Evolutionary conservation across 2,888 invertebrate genomes (phyloP).

Genomic region (Drosophila emarginata): DNA sequence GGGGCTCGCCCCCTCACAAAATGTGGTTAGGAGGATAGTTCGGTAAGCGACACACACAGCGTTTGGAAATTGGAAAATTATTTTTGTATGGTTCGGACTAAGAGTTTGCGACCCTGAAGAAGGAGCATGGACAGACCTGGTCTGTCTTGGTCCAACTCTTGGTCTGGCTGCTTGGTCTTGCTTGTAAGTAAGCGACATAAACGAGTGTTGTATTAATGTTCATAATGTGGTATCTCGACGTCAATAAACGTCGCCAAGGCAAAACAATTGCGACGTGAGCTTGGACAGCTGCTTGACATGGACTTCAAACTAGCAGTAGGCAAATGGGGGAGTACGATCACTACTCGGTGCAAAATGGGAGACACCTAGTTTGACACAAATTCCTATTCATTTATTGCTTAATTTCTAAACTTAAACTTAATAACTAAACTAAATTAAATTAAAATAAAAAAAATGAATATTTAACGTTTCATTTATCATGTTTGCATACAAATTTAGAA

Average conservation of each 20-base stretch:
- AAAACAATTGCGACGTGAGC: slow-evolving; percentile 55
- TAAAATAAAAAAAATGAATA: slow-evolving; percentile 27
- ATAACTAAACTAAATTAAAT: slow-evolving; percentile 26
- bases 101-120: slow-evolving; percentile 23
- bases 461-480: slow-evolving; percentile 31
- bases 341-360: background rate
- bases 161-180: slow-evolving; percentile 21
- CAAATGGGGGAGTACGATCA: slow-evolving; percentile 21
- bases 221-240: slow-evolving; percentile 82
- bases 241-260: slow-evolving; percentile 80
- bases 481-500: slow-evolving; percentile 54
- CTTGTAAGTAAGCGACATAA: slow-evolving; percentile 82
- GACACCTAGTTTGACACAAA: background rate
- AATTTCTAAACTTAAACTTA: slow-evolving; percentile 24
- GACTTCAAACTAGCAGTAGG: slow-evolving; percentile 26
- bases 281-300: slow-evolving; percentile 68
- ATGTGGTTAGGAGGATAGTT: slow-evolving; percentile 12
- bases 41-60: slow-evolving; percentile 65
- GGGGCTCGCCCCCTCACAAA: slow-evolving; percentile 20
- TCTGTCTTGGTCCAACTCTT: background rate
- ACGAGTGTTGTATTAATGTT: slow-evolving; percentile 82
- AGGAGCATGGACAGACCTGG: slow-evolving; percentile 29
- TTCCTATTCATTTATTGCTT: slow-evolving; percentile 7
- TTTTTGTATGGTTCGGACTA: slow-evolving; percentile 60
- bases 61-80: slow-evolving; percentile 77